phyloP scores from a whole-genome alignment of 2,113 vertebrate genomes.

The Pheucticus melanocephalus region DNA sequence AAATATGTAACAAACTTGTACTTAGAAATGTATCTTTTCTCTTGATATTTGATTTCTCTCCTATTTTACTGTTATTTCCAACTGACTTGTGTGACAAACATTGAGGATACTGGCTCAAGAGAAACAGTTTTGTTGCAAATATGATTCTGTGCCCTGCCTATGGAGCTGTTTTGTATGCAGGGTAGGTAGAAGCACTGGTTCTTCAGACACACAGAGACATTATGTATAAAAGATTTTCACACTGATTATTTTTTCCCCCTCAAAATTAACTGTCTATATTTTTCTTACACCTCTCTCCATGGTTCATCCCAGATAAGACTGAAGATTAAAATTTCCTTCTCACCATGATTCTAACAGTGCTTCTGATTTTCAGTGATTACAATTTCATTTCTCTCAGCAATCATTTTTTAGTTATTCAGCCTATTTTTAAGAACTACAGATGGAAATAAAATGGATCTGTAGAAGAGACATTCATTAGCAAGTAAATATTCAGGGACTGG shows the following conservation, averaged over 20 bases:
- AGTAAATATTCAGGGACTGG: slow-evolving; percentile 56
- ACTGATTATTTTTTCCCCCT: neutral
- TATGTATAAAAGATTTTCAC: neutral
- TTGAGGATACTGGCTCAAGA: neutral
- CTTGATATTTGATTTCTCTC: neutral
- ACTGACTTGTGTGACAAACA: neutral
- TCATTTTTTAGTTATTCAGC: slow-evolving; percentile 44
- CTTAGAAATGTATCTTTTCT: neutral
- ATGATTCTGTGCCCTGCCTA: neutral
- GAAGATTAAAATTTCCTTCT: slow-evolving; percentile 40
- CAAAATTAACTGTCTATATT: neutral
- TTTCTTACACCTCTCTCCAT: slow-evolving; percentile 2
- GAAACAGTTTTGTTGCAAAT: neutral
- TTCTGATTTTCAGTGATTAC: slow-evolving; percentile 61
- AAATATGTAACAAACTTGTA: neutral
- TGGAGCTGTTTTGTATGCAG: neutral
- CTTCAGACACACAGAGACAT: neutral
- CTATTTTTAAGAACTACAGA: slow-evolving; percentile 64
- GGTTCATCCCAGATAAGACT: neutral
- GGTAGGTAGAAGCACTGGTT: too few relatives aligned
- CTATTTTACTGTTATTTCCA: neutral
- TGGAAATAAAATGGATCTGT: slow-evolving; percentile 60
- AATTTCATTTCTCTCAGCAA: slow-evolving; percentile 66
- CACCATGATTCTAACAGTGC: neutral
- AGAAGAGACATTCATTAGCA: slow-evolving; percentile 65